Base-by-base conservation (phyloP, 2,888 invertebrate species). In the Tricholauxania praeusta region DNA sequence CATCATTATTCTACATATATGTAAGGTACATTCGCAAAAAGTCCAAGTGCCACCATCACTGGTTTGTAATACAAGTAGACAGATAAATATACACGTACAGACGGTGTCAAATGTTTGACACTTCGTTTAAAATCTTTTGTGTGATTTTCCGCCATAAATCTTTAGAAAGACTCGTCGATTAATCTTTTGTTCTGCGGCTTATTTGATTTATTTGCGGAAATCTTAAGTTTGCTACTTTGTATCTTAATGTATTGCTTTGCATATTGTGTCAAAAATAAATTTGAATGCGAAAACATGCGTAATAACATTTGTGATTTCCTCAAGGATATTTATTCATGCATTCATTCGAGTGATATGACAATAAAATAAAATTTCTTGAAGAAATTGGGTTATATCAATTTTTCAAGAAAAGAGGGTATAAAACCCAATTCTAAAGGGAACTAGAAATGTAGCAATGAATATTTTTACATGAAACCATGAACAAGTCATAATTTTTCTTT, bases 181-280 rank as follows among this genome's bases (percentile, higher is more conserved):
- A 57, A 28, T 57, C 57, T 28, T 57, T 57, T 57, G 22, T 57
- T 28, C 28, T 57, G 57, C 57, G 57, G 57, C 19, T 57, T 57
- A 57, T 22, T 57, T 57, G 57, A 57, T 57, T 57, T 57, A 57
- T 57, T 28, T 28, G 57, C 57, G 57, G 57, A 57, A 57, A 57
- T 57, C 57, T 57, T 28, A 57, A 28, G 57, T 22, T 57, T 39
- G 57, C 57, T 5, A 28, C 28, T 15, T 57, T 57, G 19, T 19
- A 22, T 55, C 22, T 55, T 19, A 5, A 22, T 55, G 55, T 55
- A 17, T 22, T 22, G 55, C 55, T 55, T 55, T 55, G 17, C 4
- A 12, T 55, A 22, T 55, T 55, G 57, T 57, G 28, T 28, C 57
- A 12, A 12, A 57, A 39, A 39, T 39, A 39, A 39, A 57, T 57